Evolutionary conservation across 2,113 vertebrate species (phyloP).

Genomic region (Neogale vison): DNA sequence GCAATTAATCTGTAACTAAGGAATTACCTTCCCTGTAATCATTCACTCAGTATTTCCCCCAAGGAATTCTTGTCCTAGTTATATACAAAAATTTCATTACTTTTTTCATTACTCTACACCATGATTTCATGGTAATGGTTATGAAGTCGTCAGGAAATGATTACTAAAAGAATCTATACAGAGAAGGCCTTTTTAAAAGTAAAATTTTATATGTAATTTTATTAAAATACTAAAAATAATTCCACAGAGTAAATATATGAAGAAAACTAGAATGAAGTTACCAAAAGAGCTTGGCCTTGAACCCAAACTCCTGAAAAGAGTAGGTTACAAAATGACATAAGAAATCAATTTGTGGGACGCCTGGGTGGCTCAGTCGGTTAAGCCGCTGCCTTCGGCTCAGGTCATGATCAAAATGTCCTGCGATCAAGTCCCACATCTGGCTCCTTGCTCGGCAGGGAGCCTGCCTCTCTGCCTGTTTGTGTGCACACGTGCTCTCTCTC

Average conservation of each 20-base stretch:
- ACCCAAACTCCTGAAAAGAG: background rate
- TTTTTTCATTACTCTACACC: constrained; percentile 81
- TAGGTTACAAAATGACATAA: background rate
- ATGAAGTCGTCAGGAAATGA: constrained; percentile 77
- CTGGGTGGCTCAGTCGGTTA: too few relatives aligned
- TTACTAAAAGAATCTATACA: constrained; percentile 75
- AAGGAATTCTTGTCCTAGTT: constrained; percentile 82
- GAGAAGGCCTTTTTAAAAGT: constrained; percentile 56
- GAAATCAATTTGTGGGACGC: background rate
- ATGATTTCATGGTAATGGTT: constrained; percentile 73
- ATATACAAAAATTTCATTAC: constrained; percentile 79
- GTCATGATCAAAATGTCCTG: too few relatives aligned
- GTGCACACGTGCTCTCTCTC: background rate
- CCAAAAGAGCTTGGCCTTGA: background rate
- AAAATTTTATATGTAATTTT: background rate
- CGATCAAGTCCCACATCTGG: too few relatives aligned
- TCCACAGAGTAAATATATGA: constrained; percentile 44
- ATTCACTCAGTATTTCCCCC: constrained; percentile 79
- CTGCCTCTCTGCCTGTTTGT: background rate
- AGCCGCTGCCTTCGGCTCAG: too few relatives aligned
- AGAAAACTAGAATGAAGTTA: constrained; percentile 19
- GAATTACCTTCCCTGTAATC: constrained; percentile 83
- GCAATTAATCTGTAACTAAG: constrained; percentile 83
- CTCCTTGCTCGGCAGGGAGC: too few relatives aligned
- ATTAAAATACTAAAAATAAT: constrained; percentile 66